A percentile compares a stretch with the other conserved stretches of the same genome.
phyloP scores from a whole-genome alignment of 2,797 vertebrate genomes.

The Halcyon chelicuti region DNA sequence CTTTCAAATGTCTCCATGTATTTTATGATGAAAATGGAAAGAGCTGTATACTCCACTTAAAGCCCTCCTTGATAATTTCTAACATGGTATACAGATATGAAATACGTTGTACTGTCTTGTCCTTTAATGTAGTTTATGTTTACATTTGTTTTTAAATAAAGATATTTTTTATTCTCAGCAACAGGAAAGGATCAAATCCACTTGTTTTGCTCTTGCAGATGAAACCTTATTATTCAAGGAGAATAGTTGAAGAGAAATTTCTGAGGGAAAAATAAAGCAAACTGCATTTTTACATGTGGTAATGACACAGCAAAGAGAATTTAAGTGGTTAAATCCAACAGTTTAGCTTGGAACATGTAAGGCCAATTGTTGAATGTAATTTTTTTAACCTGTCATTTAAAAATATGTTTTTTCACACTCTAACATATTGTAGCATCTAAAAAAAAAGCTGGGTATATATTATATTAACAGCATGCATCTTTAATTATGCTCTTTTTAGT shows the following conservation, averaged over 20 bases:
- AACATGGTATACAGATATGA: not conserved
- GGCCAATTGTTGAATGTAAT: not conserved
- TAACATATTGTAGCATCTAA: not conserved
- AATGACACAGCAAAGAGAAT: not conserved
- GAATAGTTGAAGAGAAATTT: not conserved
- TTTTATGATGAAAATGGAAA: not conserved
- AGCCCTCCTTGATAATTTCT: not conserved
- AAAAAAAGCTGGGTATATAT: not conserved
- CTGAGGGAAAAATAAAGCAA: not conserved
- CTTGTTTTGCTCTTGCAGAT: not conserved
- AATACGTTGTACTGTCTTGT: not conserved
- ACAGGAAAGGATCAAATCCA: not conserved
- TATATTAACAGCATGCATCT: not conserved
- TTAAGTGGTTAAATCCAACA: not conserved
- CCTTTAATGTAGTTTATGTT: not conserved
- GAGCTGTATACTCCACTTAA: not conserved
- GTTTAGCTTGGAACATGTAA: not conserved
- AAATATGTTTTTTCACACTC: slow-evolving; percentile 3
- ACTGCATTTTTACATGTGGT: not conserved
- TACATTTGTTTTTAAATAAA: not conserved
- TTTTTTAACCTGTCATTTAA: slow-evolving; percentile 11
- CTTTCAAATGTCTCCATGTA: not conserved
- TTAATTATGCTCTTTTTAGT: not conserved
- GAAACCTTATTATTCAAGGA: not conserved
- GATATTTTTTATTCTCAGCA: not conserved